A percentile compares a stretch with the other conserved stretches of the same genome.
phyloP scores from a whole-genome alignment of 1,140 invertebrate genomes.

The Forficula auricularia region DNA sequence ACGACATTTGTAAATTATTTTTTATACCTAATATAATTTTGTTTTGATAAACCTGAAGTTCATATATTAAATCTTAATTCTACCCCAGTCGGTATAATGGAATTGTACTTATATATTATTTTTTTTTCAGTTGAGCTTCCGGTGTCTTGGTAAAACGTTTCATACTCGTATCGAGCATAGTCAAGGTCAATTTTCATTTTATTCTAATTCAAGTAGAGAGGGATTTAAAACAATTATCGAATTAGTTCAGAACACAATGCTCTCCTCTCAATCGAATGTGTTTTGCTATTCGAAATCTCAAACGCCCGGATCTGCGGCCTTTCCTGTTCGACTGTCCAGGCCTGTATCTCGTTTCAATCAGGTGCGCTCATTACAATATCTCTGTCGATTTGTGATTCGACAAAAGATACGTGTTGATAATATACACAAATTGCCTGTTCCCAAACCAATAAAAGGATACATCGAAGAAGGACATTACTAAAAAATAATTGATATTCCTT shows the following conservation, averaged over 20 bases:
- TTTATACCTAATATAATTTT: no score
- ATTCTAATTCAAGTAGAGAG: slow-evolving; percentile 42
- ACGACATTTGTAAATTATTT: no score
- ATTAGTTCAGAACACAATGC: slow-evolving; percentile 51
- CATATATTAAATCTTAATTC: no score
- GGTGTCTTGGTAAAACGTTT: slow-evolving; percentile 51
- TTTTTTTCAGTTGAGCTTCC: slow-evolving; percentile 41
- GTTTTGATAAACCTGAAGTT: no score
- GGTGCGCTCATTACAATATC: slow-evolving; percentile 52
- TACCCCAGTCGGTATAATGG: no score
- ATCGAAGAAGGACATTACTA: slow-evolving; percentile 37
- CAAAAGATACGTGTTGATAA: slow-evolving; percentile 51
- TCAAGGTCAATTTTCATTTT: slow-evolving; percentile 45
- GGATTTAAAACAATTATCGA: slow-evolving; percentile 47
- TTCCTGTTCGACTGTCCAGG: slow-evolving; percentile 54
- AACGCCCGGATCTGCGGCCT: slow-evolving; percentile 43
- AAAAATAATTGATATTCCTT: slow-evolving; percentile 8
- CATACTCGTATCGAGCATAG: slow-evolving; percentile 52
- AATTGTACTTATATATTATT: no score
- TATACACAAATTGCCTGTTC: slow-evolving; percentile 52
- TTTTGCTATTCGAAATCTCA: slow-evolving; percentile 52
- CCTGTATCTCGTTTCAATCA: slow-evolving; percentile 58
- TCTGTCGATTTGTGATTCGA: slow-evolving; percentile 60
- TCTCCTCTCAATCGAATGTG: slow-evolving; percentile 45
- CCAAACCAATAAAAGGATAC: slow-evolving; percentile 45